These are phyloP conservation scores for Borostomias antarcticus DNA, from an alignment of 2,797 vertebrate species.

Conservation along the genomic window DNA sequence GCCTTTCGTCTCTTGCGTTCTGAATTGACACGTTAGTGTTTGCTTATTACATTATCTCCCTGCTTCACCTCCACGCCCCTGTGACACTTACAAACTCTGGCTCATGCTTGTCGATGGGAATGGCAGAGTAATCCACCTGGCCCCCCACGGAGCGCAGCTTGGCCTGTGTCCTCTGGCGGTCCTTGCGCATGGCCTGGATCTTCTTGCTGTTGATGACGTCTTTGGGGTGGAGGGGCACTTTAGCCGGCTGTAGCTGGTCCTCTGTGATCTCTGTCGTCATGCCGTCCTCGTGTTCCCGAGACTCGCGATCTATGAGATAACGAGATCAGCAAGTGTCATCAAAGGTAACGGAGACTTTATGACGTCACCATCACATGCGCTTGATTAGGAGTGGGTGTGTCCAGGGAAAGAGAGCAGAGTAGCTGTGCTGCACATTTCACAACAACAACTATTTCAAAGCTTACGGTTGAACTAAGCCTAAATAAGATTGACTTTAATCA, in stretches of 20 bases:
- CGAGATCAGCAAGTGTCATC: background rate
- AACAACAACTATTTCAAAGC: no score
- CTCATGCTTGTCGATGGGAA: conserved; percentile 89
- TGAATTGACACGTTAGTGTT: background rate
- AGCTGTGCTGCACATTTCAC: no score
- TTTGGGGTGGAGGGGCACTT: conserved; percentile 84
- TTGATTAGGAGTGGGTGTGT: no score
- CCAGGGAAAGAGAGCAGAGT: no score
- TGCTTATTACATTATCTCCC: background rate
- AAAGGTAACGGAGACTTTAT: background rate
- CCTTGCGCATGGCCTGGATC: conserved; percentile 87
- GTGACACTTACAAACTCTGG: conserved; percentile 90
- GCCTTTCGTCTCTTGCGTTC: background rate
- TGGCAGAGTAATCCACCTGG: conserved; percentile 82
- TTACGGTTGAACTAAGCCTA: background rate
- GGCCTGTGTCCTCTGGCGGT: conserved; percentile 84
- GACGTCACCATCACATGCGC: conserved; percentile 13
- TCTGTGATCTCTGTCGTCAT: conserved; percentile 86
- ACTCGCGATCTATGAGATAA: conserved; percentile 82
- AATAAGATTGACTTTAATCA: background rate
- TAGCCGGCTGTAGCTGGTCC: conserved; percentile 81
- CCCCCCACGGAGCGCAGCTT: conserved; percentile 81
- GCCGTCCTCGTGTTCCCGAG: conserved; percentile 87
- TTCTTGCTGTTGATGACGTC: conserved; percentile 89
- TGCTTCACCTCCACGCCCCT: background rate